Percentiles rank a stretch among this genome's conserved stretches.
These are phyloP conservation scores for Melieria omissa DNA, from an alignment of 2,888 invertebrate species.

Conservation along the genomic window DNA sequence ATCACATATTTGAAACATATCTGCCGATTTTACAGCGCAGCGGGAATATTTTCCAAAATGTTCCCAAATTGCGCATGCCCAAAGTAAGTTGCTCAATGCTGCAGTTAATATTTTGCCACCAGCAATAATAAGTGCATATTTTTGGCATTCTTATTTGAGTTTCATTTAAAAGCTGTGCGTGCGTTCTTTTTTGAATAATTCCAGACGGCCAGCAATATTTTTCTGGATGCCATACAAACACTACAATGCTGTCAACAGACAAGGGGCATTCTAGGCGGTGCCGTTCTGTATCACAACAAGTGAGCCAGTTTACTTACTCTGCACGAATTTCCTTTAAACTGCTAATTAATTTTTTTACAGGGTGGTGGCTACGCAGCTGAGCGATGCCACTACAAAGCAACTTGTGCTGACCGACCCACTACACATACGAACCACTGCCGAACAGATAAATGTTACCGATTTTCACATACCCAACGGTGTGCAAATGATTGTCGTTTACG, in stretches of 20 bases:
- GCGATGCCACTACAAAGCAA: conserved; percentile 79
- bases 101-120: neutral
- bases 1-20: conserved; percentile 90
- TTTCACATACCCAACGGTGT: conserved; percentile 85
- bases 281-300: conserved; percentile 90
- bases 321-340: neutral
- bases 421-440: conserved; percentile 84
- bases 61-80: conserved; percentile 83
- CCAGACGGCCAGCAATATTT: conserved; percentile 87
- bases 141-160: too few species aligned
- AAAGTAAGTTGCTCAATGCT: conserved; percentile 70
- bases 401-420: conserved; percentile 85
- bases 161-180: too few species aligned
- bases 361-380: conserved; percentile 83
- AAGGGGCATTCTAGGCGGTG: conserved; percentile 84
- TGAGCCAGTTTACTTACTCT: conserved; percentile 63
- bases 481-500: conserved; percentile 81
- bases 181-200: conserved; percentile 50
- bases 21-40: conserved; percentile 85
- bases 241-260: conserved; percentile 85
- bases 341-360: conserved; percentile 66
- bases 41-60: conserved; percentile 84
- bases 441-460: conserved; percentile 70
- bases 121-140: neutral
- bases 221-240: conserved; percentile 87